Conservation (phyloP, 2,888 invertebrate genomes). For the Orchesellides sinensis region DNA sequence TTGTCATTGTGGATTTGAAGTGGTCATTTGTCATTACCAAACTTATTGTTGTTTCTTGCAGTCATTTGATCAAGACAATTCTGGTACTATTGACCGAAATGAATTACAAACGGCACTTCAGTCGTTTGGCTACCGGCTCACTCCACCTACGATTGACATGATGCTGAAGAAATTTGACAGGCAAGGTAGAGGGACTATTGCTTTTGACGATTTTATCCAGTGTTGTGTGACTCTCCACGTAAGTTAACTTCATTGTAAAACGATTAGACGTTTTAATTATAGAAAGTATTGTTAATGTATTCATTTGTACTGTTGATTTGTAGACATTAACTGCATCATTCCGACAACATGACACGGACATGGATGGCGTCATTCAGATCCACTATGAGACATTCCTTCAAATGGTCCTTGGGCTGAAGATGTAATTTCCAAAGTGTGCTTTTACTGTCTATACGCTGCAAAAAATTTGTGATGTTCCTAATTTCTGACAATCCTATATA, state of each 20-base stretch:
- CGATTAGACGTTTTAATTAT: conserved; percentile 2
- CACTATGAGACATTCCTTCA: conserved; percentile 97
- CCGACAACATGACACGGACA: conserved; percentile 91
- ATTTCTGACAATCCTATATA: no score
- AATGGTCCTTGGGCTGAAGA: conserved; percentile 84
- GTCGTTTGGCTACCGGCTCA: conserved; percentile 91
- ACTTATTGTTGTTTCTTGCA: conserved; percentile 85
- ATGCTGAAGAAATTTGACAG: conserved; percentile 96
- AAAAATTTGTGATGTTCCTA: no score
- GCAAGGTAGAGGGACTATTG: conserved; percentile 89
- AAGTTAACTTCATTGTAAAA: conserved; percentile 78
- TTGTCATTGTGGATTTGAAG: no score
- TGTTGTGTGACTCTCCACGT: conserved; percentile 95
- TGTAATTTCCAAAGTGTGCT: conserved; percentile 56
- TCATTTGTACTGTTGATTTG: no score
- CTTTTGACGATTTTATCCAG: conserved; percentile 99
- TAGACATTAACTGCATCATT: conserved; percentile 94
- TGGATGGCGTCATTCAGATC: conserved; percentile 96
- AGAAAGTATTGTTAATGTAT: no score
- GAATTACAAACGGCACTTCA: conserved; percentile 94
- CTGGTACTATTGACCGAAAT: conserved; percentile 90
- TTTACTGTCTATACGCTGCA: no score
- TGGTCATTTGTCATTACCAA: neutral
- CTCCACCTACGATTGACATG: conserved; percentile 86
- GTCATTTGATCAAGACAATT: conserved; percentile 93